Evolutionary conservation across 1,140 invertebrate species (phyloP), one percentile per base, ranked within the genome.

Genomic region (Cotesia typhae): DNA sequence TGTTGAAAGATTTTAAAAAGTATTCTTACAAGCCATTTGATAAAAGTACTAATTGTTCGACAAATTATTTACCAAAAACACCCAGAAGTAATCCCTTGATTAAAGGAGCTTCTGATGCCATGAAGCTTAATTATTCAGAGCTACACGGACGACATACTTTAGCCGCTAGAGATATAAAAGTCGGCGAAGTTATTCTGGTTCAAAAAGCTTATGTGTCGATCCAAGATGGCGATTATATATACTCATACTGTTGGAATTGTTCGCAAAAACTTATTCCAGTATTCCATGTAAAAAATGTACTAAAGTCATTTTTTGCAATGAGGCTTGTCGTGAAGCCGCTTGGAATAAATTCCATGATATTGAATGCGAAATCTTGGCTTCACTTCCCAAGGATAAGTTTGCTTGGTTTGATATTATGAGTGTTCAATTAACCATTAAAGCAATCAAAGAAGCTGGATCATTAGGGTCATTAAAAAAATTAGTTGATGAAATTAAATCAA

Each of bases 241-340:
- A 91, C 78, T 97, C 87, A 52, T 88, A 91, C 78, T 97, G 95
- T 80, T 91, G 90, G 79, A 88, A 92, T 75, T 97, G 95, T 81
- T 89, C 92, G 72, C 85, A 87, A 38, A 89, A 75, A 87, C 86
- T 78, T 86, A 88, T 53, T 89, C 89, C 75, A 82, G 90, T 12
- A 83, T 91, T 61, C 91, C 92, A 70, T 94, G 92, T 81, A 75
- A 87, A 35, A 82, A 81, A 47, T 94, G 92, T 82, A 88, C 89
- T 28, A 87, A 87, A 81, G 87, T 88, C 2, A 82, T 92, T 69
- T 94, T 91, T 81, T 97, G 95, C 80, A 89, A 87, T 76, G 82
- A 89, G 55, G 79, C 88, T 66, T 97, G 95, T 84, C 87, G 85
- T 73, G 77, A 87, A 20, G 81, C 83, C 17, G 91, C 93, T 3